Conservation (phyloP, 2,113 vertebrate species). For the Cochlearius cochlearius region DNA sequence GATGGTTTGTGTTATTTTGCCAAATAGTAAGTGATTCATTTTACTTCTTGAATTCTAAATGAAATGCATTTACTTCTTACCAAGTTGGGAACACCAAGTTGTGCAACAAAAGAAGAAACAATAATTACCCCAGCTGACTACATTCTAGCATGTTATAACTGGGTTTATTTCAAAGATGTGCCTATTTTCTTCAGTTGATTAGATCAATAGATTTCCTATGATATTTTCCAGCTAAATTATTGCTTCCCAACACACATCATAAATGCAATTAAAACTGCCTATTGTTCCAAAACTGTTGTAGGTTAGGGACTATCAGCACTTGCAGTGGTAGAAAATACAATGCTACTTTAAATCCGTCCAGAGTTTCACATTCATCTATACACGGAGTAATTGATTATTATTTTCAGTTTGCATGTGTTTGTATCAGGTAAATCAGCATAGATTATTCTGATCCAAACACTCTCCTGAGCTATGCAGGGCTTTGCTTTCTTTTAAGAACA, state of each 20-base stretch:
- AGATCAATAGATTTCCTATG: neutral
- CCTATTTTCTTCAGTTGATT: neutral
- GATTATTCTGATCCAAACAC: neutral
- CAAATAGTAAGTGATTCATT: neutral
- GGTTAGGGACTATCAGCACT: neutral
- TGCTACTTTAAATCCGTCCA: neutral
- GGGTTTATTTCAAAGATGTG: neutral
- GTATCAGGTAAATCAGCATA: neutral
- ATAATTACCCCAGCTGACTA: neutral
- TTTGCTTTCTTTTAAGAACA: neutral
- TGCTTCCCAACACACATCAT: neutral
- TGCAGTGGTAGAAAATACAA: neutral
- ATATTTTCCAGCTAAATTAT: neutral
- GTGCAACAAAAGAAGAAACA: neutral
- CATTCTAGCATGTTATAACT: neutral
- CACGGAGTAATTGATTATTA: neutral
- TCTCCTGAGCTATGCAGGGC: neutral
- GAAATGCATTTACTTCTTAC: neutral
- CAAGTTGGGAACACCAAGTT: neutral
- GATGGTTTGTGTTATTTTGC: neutral
- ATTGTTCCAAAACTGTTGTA: neutral
- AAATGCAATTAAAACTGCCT: neutral
- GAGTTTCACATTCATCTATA: neutral
- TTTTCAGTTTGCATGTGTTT: neutral
- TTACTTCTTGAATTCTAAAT: neutral